Evolutionary conservation across 2,113 vertebrate genomes (phyloP).

Genomic region (Lanius ludovicianus): DNA sequence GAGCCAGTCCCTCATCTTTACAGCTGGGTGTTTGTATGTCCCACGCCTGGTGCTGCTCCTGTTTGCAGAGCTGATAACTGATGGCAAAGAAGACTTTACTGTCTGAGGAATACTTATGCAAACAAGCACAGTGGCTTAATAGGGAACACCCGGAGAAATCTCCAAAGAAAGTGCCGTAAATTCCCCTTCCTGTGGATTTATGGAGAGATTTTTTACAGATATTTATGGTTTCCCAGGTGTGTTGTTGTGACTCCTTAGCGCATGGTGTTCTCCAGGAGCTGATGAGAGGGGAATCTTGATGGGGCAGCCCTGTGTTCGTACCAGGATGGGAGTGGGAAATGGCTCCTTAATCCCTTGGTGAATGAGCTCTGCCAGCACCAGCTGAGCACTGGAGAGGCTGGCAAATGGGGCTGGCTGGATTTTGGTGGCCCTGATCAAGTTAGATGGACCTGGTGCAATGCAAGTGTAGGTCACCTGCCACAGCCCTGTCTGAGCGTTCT

Average conservation of each 20-base stretch:
- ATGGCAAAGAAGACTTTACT: not conserved
- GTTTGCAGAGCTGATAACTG: not conserved
- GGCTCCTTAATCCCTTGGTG: not conserved
- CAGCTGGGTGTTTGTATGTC: not conserved
- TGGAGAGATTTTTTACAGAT: slow-evolving; percentile 21
- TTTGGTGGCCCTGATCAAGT: not conserved
- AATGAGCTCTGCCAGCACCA: not conserved
- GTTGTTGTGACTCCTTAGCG: not conserved
- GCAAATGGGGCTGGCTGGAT: fast-evolving
- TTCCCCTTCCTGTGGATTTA: slow-evolving; percentile 43
- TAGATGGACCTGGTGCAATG: not conserved
- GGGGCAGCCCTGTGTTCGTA: not conserved
- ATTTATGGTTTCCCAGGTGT: slow-evolving; percentile 50
- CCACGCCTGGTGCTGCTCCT: not conserved
- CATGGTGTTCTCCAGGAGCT: not conserved
- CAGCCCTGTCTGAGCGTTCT: not conserved
- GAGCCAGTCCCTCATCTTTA: slow-evolving; percentile 27
- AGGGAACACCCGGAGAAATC: slow-evolving; percentile 47
- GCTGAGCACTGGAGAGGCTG: not conserved
- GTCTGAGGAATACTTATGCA: slow-evolving; percentile 60
- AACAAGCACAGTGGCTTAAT: slow-evolving; percentile 47
- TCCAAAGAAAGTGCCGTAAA: slow-evolving; percentile 38
- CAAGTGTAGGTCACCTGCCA: not conserved
- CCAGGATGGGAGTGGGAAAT: not conserved
- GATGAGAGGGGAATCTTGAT: not conserved